Evolutionary conservation across 2,797 vertebrate genomes (phyloP), one percentile per base, ranked within the genome.

Genomic region (Geotrypetes seraphini): DNA sequence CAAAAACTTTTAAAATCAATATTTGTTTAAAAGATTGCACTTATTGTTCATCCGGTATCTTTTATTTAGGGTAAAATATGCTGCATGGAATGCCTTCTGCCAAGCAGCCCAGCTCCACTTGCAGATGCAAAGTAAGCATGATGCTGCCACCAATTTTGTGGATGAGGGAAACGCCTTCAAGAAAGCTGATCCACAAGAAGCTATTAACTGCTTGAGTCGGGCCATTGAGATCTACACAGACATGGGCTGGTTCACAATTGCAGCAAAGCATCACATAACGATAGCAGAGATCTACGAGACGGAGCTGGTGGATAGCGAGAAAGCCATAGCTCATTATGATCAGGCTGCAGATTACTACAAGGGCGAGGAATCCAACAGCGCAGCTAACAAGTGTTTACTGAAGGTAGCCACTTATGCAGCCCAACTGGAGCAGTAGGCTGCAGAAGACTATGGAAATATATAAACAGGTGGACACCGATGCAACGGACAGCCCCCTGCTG

Each of bases 291-390:
- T 94, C 48, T 94, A 88, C 3, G 92, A 96, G 73, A 84, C 86
- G 0, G 92, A 96, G 48, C 66, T 95, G 52, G 87, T 92, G 29
- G 91, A 95, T 47, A 81, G 96, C 0, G 90, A 96, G 43, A 93
- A 93, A 88, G 92, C 91, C 3, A 75, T 95, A 4, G 92, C 91
- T 33, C 91, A 96, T 62, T 96, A 91, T 3, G 91, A 95, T 68
- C 90, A 92, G 59, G 87, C 91, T 5, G 92, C 88, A 12, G 92
- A 95, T 64, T 95, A 94, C 67, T 96, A 96, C 67, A 95, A 91
- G 75, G 89, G 91, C 3, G 92, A 96, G 66, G 91, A 95, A 43
- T 93, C 89, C 27, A 92, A 85, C 60, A 80, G 78, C 49, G 78
- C 76, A 4, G 91, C 92, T 24, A 95, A 96, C 77, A 96, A 96